Evolutionary conservation across 2,113 vertebrate genomes (phyloP).

Genomic region (Phaethon lepturus): DNA sequence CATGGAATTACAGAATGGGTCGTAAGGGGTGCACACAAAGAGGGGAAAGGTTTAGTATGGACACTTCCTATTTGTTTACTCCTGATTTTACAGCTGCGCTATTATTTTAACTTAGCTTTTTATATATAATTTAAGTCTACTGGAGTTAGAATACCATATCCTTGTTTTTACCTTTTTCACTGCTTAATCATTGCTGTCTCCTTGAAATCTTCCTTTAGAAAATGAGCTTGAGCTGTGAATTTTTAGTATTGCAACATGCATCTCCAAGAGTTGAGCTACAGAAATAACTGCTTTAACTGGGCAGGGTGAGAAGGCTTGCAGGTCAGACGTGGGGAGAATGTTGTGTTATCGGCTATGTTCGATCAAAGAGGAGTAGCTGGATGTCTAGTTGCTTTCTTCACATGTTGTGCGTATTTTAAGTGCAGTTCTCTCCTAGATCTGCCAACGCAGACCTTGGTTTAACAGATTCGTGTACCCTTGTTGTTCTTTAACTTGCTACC

Average conservation of each 20-base stretch:
- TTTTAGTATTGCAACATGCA: neutral
- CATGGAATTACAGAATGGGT: neutral
- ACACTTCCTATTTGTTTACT: neutral
- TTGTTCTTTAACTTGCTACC: neutral
- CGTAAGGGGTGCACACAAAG: fast-evolving
- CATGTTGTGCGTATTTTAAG: neutral
- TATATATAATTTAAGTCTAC: neutral
- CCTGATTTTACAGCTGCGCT: neutral
- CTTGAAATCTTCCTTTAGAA: neutral
- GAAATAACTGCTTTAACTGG: neutral
- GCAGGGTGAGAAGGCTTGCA: neutral
- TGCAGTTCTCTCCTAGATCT: neutral
- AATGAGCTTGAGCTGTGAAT: neutral
- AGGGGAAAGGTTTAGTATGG: neutral
- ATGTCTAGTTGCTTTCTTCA: neutral
- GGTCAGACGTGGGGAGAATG: neutral
- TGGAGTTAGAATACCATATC: neutral
- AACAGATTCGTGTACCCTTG: neutral
- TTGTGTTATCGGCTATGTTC: fast-evolving
- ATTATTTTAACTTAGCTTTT: neutral
- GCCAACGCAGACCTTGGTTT: neutral
- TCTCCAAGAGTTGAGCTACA: neutral
- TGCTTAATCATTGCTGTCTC: neutral
- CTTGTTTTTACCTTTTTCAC: neutral
- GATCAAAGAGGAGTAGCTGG: neutral